A percentile compares a stretch with the other conserved stretches of the same genome.
Conservation (phyloP, 2,888 invertebrate genomes). For the Caenorhabditis becei region DNA sequence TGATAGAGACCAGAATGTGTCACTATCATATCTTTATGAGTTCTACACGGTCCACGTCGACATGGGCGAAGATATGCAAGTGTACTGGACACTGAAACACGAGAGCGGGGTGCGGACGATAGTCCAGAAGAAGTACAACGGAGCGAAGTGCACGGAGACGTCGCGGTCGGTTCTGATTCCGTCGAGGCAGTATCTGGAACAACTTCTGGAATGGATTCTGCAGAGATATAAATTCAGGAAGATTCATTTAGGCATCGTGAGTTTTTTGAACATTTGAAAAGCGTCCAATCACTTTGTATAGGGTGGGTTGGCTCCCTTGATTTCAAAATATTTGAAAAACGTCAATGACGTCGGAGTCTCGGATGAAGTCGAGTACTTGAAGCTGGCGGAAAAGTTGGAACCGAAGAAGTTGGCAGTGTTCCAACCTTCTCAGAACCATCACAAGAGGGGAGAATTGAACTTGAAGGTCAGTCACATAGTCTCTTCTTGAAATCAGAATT, state of each 20-base stretch:
- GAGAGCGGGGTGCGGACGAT: conserved; percentile 41
- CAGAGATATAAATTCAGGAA: conserved; percentile 28
- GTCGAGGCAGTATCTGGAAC: conserved; percentile 33
- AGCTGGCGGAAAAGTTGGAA: conserved; percentile 20
- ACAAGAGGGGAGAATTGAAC: conserved; percentile 17
- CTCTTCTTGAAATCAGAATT: neutral
- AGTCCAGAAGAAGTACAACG: conserved; percentile 26
- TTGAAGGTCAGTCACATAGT: conserved; percentile 15
- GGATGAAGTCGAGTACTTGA: conserved; percentile 25
- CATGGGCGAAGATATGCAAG: conserved; percentile 27
- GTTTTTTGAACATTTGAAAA: neutral
- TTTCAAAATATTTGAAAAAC: conserved; percentile 12
- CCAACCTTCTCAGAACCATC: neutral
- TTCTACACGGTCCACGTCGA: conserved; percentile 43
- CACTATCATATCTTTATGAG: conserved; percentile 56
- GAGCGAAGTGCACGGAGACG: neutral
- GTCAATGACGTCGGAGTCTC: conserved; percentile 38
- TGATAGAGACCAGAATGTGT: conserved; percentile 21
- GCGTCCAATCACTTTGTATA: conserved; percentile 8
- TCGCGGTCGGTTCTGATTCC: conserved; percentile 7
- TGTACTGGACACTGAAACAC: conserved; percentile 31
- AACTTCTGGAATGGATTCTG: conserved; percentile 30
- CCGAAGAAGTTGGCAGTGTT: conserved; percentile 43
- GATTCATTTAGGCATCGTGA: conserved; percentile 52
- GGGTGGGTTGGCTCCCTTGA: conserved; percentile 27